phyloP scores from a whole-genome alignment of 2,797 vertebrate species.

The Characodon lateralis region DNA sequence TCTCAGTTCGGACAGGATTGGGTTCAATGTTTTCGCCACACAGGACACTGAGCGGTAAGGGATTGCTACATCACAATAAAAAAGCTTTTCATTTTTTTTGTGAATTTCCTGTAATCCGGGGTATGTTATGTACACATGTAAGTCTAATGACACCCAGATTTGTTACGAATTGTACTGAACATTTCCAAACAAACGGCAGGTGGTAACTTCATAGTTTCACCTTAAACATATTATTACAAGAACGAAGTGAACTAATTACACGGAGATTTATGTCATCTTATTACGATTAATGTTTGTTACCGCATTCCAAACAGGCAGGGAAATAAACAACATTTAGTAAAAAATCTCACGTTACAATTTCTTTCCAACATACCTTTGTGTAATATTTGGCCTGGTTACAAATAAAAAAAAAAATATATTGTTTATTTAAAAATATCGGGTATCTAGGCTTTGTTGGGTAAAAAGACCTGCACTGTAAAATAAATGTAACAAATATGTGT shows the following conservation, averaged over 20 bases:
- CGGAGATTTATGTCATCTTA: neutral
- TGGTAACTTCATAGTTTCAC: neutral
- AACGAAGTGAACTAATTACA: neutral
- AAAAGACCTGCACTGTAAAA: too few species aligned
- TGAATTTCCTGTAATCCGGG: neutral
- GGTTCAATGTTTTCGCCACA: slow-evolving; percentile 6
- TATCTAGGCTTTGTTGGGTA: too few species aligned
- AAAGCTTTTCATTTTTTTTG: slow-evolving; percentile 13
- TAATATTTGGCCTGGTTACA: neutral
- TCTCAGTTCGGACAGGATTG: neutral
- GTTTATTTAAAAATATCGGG: neutral
- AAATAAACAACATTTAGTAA: neutral
- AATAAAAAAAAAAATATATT: neutral
- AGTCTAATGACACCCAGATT: neutral
- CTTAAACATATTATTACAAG: neutral
- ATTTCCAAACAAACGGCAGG: neutral
- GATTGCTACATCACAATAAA: neutral
- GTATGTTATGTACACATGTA: neutral
- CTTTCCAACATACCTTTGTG: neutral
- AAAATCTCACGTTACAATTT: neutral
- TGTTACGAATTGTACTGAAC: neutral
- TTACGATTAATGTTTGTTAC: neutral
- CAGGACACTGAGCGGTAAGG: slow-evolving; percentile 45
- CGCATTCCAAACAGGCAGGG: neutral
- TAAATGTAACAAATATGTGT: too few species aligned